Percentiles rank a stretch among this genome's conserved stretches.
Conservation (phyloP, 30 jellyfish, hydroid and myxozoan genomes). For the Phacellophora camtschatica region DNA sequence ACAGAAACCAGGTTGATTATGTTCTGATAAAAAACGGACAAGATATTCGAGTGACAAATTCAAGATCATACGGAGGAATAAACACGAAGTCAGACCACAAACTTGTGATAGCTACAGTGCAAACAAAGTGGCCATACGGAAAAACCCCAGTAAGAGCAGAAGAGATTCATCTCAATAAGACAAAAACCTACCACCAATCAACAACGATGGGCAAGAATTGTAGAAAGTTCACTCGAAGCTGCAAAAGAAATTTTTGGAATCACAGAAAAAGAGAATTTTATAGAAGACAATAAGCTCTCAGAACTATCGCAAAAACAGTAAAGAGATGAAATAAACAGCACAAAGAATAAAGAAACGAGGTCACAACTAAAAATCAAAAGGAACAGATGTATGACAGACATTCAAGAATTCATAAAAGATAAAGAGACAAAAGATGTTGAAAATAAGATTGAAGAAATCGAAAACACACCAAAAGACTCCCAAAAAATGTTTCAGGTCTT, state of each 20-base stretch:
- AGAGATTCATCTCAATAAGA: not conserved
- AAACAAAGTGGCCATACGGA: not conserved
- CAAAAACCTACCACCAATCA: not conserved
- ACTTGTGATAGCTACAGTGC: slow-evolving; percentile 5
- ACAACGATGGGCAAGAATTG: not conserved
- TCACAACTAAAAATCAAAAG: not conserved
- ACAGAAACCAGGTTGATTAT: slow-evolving; percentile 19
- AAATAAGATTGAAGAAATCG: not conserved
- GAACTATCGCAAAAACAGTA: not conserved
- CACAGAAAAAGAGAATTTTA: not conserved
- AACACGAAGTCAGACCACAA: slow-evolving; percentile 11
- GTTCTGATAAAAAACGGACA: not conserved
- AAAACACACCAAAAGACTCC: not conserved
- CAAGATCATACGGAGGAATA: slow-evolving; percentile 29
- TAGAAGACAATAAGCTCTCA: not conserved
- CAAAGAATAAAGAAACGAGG: not conserved
- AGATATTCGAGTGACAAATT: not conserved
- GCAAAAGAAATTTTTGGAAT: slow-evolving; percentile 4
- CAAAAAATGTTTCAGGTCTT: not conserved
- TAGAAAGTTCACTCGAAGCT: slow-evolving; percentile 9
- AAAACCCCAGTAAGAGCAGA: slow-evolving; percentile 8
- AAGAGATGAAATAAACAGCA: slow-evolving; percentile 1
- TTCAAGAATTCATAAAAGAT: not conserved
- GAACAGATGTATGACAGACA: not conserved
- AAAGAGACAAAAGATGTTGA: not conserved